Percentiles rank a stretch among this genome's conserved stretches.
Conservation (phyloP, 2,113 vertebrate genomes). For the Leptobrachium leishanense region DNA sequence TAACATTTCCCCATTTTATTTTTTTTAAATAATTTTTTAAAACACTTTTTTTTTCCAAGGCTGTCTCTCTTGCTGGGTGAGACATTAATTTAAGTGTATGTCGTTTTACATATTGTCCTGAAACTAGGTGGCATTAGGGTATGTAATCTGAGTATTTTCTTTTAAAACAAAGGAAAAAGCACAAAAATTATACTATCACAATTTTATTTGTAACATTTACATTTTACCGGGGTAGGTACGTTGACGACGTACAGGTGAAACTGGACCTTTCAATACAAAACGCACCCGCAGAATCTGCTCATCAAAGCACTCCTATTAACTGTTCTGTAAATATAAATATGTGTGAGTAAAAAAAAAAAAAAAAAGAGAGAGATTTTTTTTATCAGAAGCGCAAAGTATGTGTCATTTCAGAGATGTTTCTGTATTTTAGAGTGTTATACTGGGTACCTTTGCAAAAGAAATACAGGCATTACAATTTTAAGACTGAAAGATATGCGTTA, state of each 20-base stretch:
- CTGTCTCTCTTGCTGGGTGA: too few species aligned
- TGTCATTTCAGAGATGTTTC: slow-evolving; percentile 24
- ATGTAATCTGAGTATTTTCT: neutral
- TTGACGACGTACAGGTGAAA: neutral
- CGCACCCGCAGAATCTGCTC: slow-evolving; percentile 40
- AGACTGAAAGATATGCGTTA: slow-evolving; percentile 54
- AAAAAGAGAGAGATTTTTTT: slow-evolving; percentile 17
- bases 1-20: too few species aligned
- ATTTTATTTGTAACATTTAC: slow-evolving; percentile 9
- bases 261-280: slow-evolving; percentile 25
- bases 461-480: slow-evolving; percentile 56
- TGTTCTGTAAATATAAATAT: slow-evolving; percentile 42
- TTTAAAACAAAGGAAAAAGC: neutral
- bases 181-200: neutral
- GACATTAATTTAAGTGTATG: too few species aligned
- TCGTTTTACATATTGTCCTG: too few species aligned
- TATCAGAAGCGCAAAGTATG: slow-evolving; percentile 21
- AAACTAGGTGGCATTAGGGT: neutral
- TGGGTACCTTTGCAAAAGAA: slow-evolving; percentile 37
- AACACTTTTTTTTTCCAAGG: too few species aligned
- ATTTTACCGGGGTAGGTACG: neutral
- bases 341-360: neutral
- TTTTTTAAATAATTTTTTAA: too few species aligned
- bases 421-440: slow-evolving; percentile 22
- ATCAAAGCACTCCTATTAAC: slow-evolving; percentile 44